Conservation (phyloP, 2,888 invertebrate species). For the Esperia sulphurella region DNA sequence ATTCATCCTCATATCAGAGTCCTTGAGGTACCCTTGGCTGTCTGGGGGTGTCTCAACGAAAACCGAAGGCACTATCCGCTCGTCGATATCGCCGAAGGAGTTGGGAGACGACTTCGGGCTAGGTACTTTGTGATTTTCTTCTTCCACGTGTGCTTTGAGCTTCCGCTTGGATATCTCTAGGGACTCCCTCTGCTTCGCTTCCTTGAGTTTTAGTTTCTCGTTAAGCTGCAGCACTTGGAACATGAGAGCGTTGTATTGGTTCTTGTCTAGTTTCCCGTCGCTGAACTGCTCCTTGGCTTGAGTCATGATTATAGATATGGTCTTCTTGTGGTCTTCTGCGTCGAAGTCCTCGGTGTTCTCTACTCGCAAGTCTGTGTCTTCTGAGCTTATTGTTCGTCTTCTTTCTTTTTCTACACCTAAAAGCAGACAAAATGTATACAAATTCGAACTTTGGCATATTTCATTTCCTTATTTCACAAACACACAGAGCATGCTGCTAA, state of each 20-base stretch:
- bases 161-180: slow-evolving; percentile 75
- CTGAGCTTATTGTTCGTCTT: slow-evolving; percentile 68
- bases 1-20: slow-evolving; percentile 63
- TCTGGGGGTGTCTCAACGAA: slow-evolving; percentile 53
- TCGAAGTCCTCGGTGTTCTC: slow-evolving; percentile 73
- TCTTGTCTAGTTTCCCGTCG: slow-evolving; percentile 85
- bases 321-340: slow-evolving; percentile 80
- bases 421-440: slow-evolving; percentile 8
- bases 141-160: slow-evolving; percentile 55
- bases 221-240: slow-evolving; percentile 88
- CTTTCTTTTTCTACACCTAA: slow-evolving; percentile 71
- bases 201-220: slow-evolving; percentile 86
- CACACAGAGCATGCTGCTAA: background rate
- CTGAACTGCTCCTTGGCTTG: slow-evolving; percentile 90
- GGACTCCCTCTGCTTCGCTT: slow-evolving; percentile 86
- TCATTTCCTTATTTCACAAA: background rate
- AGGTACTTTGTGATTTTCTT: slow-evolving; percentile 63
- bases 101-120: slow-evolving; percentile 70
- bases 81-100: slow-evolving; percentile 74
- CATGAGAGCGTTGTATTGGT: slow-evolving; percentile 86
- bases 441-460: too few relatives aligned
- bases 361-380: slow-evolving; percentile 75
- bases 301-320: slow-evolving; percentile 87
- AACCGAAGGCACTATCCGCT: slow-evolving; percentile 57
- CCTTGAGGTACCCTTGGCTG: slow-evolving; percentile 43